These are phyloP conservation scores for Epistrophella euchroma DNA, from an alignment of 2,888 invertebrate species.

Conservation along the genomic window DNA sequence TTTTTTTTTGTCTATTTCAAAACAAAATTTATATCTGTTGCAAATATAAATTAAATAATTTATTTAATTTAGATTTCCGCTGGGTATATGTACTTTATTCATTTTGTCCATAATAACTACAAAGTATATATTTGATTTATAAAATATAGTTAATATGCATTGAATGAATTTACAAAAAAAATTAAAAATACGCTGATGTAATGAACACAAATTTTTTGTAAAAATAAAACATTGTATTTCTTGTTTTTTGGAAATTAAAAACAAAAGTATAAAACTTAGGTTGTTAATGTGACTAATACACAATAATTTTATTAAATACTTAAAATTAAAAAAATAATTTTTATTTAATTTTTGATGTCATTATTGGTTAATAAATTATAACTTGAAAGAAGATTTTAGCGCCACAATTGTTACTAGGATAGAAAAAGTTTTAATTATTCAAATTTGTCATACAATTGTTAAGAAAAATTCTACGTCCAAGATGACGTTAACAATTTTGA, in stretches of 20 bases:
- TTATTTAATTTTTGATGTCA: too few species aligned
- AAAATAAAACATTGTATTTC: constrained; percentile 5
- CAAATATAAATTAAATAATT: background rate
- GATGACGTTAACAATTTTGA: too few species aligned
- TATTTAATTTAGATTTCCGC: background rate
- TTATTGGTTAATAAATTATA: too few species aligned
- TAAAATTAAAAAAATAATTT: too few species aligned
- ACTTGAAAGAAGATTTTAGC: too few species aligned
- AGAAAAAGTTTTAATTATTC: too few species aligned
- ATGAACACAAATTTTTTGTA: background rate
- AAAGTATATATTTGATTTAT: background rate
- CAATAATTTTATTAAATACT: too few species aligned
- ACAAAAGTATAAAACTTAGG: background rate
- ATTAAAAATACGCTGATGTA: constrained; percentile 11
- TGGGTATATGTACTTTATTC: background rate
- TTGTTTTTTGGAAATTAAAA: background rate
- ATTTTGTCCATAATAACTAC: background rate
- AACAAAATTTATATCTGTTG: background rate
- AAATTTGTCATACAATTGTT: too few species aligned
- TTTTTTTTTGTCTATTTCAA: background rate
- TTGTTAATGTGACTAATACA: too few species aligned
- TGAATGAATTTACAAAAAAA: background rate
- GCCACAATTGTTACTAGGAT: too few species aligned
- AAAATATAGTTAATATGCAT: background rate
- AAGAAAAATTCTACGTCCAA: too few species aligned